phyloP scores from a whole-genome alignment of 2,113 vertebrate species.

The Leptodactylus fuscus region DNA sequence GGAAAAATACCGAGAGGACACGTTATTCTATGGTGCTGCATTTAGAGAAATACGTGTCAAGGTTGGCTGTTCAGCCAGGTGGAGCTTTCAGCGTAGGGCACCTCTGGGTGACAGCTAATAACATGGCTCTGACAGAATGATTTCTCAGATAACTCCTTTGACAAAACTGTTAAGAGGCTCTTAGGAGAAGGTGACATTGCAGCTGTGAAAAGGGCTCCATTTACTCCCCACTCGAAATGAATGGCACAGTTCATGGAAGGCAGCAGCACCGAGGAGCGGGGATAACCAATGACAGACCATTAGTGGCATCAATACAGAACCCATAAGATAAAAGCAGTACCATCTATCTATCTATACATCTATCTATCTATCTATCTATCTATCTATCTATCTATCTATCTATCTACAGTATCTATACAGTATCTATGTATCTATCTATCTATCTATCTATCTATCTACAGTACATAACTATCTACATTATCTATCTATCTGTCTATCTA shows the following conservation, averaged over 20 bases:
- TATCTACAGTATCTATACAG: too few relatives aligned
- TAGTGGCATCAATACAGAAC: neutral
- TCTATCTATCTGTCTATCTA: too few relatives aligned
- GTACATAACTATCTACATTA: too few relatives aligned
- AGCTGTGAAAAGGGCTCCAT: conserved; percentile 40
- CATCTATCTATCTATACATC: too few relatives aligned
- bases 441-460: too few relatives aligned
- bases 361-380: too few relatives aligned
- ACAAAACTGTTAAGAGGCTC: conserved; percentile 43
- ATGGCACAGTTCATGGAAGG: neutral
- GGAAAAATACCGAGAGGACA: neutral
- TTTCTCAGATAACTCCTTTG: conserved; percentile 38
- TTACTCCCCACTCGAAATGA: neutral
- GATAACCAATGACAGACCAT: neutral
- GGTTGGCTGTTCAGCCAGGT: conserved; percentile 28
- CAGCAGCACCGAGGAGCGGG: too few relatives aligned
- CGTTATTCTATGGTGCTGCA: neutral
- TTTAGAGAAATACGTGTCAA: neutral
- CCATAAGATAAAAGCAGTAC: neutral
- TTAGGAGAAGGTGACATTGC: conserved; percentile 54
- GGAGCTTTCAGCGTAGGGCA: neutral
- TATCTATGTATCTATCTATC: too few relatives aligned
- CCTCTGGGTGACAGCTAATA: conserved; percentile 47
- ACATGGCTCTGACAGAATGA: conserved; percentile 29
- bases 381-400: too few relatives aligned